Evolutionary conservation across 2,888 invertebrate species (phyloP).

Genomic region (Orgyia antiqua): DNA sequence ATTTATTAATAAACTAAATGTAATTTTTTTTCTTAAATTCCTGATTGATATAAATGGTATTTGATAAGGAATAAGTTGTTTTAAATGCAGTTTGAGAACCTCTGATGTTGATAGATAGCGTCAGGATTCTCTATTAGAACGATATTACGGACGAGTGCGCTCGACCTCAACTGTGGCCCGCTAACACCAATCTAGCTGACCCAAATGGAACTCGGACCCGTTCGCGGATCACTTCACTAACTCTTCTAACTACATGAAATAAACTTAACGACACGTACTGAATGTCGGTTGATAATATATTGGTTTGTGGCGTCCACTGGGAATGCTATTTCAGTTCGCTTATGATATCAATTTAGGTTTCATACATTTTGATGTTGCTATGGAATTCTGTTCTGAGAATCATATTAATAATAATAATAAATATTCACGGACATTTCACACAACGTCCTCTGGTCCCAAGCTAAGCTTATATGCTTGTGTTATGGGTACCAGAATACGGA

Average conservation of each 20-base stretch:
- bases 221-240: conserved; percentile 48
- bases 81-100: no score
- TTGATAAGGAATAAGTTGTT: no score
- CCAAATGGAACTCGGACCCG: conserved; percentile 48
- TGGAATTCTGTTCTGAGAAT: no score
- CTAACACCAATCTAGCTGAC: conserved; percentile 52
- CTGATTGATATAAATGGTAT: no score
- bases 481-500: no score
- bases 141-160: conserved; percentile 36
- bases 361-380: no score
- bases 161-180: conserved; percentile 35
- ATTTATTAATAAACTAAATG: no score
- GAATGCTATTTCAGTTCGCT: background rate
- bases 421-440: no score
- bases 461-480: no score
- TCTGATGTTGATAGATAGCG: conserved; percentile 11
- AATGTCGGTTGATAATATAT: conserved; percentile 19
- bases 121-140: conserved; percentile 28
- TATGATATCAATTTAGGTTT: background rate
- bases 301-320: background rate
- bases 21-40: no score
- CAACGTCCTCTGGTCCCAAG: no score
- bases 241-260: conserved; percentile 32
- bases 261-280: conserved; percentile 22
- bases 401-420: no score